A percentile compares a stretch with the other conserved stretches of the same genome.
phyloP scores from a whole-genome alignment of 2,888 invertebrate genomes.

The Calliopum simillimum region DNA sequence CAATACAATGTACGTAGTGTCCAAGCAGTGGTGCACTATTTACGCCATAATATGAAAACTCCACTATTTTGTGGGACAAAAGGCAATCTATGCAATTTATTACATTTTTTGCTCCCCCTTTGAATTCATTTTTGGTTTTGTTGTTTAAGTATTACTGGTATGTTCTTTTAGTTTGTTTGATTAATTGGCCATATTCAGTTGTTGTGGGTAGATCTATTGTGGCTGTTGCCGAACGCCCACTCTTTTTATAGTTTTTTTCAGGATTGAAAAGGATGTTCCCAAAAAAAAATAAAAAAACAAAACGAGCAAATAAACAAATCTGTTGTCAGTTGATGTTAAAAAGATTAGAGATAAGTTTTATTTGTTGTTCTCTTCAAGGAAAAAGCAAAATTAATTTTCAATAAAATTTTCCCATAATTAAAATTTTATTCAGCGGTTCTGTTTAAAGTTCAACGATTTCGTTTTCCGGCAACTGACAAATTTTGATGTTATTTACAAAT shows the following conservation, averaged over 20 bases:
- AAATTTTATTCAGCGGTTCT: background rate
- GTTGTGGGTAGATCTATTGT: conserved; percentile 20
- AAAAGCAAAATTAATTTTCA: no score
- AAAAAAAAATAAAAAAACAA: background rate
- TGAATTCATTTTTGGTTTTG: background rate
- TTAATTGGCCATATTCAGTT: conserved; percentile 31
- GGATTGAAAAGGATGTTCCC: no score
- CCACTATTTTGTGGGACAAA: no score
- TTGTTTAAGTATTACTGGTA: background rate
- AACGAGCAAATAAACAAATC: background rate
- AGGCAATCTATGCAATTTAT: no score
- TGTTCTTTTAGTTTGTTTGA: conserved; percentile 8
- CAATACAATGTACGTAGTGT: no score
- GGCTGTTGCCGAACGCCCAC: conserved; percentile 9
- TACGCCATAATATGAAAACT: no score
- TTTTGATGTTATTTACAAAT: conserved; percentile 37
- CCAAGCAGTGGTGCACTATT: no score
- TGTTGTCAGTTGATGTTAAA: background rate
- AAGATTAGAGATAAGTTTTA: background rate
- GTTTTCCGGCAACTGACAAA: conserved; percentile 19
- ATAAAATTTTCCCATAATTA: background rate
- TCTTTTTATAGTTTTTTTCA: background rate
- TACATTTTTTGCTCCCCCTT: no score
- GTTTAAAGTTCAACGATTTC: no score
- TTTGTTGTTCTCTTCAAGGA: background rate